Evolutionary conservation across 1,140 invertebrate genomes (phyloP).

Genomic region (Diorhabda elongata): DNA sequence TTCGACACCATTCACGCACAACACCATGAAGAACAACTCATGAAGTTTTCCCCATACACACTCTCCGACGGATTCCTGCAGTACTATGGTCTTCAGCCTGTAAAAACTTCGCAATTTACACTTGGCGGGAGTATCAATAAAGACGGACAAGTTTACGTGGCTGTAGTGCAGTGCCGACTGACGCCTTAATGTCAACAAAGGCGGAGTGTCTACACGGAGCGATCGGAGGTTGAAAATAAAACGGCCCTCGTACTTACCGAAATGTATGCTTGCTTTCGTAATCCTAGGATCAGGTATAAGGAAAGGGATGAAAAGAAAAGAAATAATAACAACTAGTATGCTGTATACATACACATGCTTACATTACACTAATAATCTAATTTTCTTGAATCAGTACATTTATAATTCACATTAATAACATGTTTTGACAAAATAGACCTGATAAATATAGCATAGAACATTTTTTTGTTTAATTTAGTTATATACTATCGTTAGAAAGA

Average conservation of each 20-base stretch:
- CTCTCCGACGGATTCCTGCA: no score
- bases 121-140: no score
- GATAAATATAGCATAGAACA: constrained; percentile 41
- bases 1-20: no score
- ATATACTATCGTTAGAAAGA: constrained; percentile 19
- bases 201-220: no score
- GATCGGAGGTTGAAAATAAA: no score
- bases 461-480: constrained; percentile 34
- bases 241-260: neutral
- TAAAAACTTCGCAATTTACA: no score
- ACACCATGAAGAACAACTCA: no score
- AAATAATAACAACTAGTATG: constrained; percentile 41
- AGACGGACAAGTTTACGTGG: no score
- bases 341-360: constrained; percentile 41
- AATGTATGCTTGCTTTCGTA: neutral
- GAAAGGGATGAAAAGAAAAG: constrained; percentile 29
- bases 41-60: no score
- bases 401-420: constrained; percentile 37
- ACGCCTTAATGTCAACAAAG: no score
- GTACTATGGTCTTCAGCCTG: no score
- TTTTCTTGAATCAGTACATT: constrained; percentile 43
- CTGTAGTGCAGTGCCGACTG: no score
- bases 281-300: neutral
- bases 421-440: constrained; percentile 44
- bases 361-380: constrained; percentile 42